Conservation (phyloP, 2,113 vertebrate species). For the Ceuthmochares aereus region DNA sequence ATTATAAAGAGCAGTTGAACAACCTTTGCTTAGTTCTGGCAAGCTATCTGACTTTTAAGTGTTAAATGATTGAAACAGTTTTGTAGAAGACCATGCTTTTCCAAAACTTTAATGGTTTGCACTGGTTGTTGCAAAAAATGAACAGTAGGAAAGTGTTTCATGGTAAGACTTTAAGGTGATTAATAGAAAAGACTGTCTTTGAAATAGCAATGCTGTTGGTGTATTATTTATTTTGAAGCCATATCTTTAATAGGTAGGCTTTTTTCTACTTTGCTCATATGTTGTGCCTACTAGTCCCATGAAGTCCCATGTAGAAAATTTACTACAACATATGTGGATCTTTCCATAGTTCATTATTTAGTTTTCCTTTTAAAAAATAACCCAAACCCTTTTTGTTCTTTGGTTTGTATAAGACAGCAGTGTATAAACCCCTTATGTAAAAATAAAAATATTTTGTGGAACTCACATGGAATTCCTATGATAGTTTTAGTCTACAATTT, state of each 20-base stretch:
- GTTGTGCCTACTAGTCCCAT: not conserved
- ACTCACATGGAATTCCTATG: not conserved
- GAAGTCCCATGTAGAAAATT: not conserved
- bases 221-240: not conserved
- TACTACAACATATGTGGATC: not conserved
- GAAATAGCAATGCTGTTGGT: not conserved
- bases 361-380: not conserved
- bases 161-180: not conserved
- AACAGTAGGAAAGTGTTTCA: not conserved
- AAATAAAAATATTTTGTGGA: not conserved
- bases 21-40: not conserved
- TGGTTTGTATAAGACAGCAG: not conserved
- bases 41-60: not conserved
- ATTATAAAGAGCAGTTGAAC: constrained; percentile 43
- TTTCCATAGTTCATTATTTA: not conserved
- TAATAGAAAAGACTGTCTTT: not conserved
- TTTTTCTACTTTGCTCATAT: not conserved
- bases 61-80: not conserved
- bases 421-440: not conserved
- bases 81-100: not conserved
- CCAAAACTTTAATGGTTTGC: not conserved
- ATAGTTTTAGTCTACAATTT: not conserved
- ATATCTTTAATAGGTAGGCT: not conserved
- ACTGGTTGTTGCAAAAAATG: not conserved
- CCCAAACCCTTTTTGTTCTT: not conserved